phyloP scores from a whole-genome alignment of 64 coral and sea anemone genomes.

The Stylophora pistillata region DNA sequence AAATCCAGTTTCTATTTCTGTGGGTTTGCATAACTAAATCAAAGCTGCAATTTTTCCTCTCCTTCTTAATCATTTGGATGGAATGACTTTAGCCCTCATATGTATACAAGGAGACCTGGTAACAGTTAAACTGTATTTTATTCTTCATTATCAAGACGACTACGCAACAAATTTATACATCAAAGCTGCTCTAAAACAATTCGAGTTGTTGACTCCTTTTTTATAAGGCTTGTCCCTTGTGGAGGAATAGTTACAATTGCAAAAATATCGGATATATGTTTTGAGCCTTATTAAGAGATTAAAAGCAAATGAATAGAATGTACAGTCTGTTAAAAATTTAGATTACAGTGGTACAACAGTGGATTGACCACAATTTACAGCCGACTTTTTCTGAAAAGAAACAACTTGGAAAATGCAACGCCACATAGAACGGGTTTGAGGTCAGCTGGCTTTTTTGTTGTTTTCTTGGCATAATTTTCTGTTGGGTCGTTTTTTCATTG shows the following conservation, averaged over 20 bases:
- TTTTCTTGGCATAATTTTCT: too few relatives aligned
- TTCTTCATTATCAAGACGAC: neutral
- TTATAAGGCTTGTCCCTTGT: neutral
- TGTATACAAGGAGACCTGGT: neutral
- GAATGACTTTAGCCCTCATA: too few relatives aligned
- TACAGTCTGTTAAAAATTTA: too few relatives aligned
- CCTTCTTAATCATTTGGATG: too few relatives aligned
- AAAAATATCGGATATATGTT: neutral
- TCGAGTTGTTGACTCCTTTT: neutral
- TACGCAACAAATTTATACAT: neutral
- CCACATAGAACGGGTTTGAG: too few relatives aligned
- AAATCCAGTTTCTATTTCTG: too few relatives aligned
- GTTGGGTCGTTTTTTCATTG: too few relatives aligned
- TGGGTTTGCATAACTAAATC: too few relatives aligned
- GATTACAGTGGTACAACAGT: too few relatives aligned
- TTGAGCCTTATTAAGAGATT: neutral
- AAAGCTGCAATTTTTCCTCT: too few relatives aligned
- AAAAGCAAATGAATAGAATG: neutral
- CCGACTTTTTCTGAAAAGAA: neutral
- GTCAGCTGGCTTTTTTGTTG: too few relatives aligned
- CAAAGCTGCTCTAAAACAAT: neutral
- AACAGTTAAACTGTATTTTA: slow-evolving; percentile 18
- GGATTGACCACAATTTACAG: neutral
- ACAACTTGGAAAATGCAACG: too few relatives aligned
- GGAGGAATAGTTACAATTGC: neutral